phyloP scores from a whole-genome alignment of 2,797 vertebrate species.

The Liasis olivaceus region DNA sequence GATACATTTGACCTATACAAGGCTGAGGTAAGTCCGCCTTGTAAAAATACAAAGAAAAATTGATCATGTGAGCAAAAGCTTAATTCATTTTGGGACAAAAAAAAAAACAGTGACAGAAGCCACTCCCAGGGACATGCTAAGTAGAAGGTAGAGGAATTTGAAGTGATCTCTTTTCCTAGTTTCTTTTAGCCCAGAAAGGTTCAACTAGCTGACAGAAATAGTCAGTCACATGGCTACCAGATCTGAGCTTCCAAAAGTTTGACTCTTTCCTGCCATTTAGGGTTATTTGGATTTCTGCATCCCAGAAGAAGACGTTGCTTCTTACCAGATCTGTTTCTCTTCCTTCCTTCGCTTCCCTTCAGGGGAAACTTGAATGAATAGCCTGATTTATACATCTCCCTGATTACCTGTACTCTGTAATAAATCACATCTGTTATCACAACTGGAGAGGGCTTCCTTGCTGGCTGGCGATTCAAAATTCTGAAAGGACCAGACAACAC shows the following conservation, averaged over 20 bases:
- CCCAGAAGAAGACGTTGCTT: no score
- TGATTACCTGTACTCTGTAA: conserved; percentile 52
- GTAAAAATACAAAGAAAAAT: background rate
- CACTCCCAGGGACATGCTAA: background rate
- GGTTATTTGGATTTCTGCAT: no score
- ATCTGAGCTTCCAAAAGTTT: no score
- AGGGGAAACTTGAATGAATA: background rate
- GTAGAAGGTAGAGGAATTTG: background rate
- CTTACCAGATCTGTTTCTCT: background rate
- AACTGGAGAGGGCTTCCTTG: conserved; percentile 56
- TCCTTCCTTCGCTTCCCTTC: background rate
- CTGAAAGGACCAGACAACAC: conserved; percentile 23
- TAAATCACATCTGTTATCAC: conserved; percentile 64
- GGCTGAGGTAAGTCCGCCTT: background rate
- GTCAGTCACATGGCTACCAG: no score
- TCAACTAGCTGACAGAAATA: background rate
- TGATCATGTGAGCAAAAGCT: background rate
- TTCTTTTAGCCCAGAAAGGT: background rate
- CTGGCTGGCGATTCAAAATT: conserved; percentile 53
- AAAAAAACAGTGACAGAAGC: background rate
- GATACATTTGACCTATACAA: background rate
- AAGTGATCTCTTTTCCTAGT: background rate
- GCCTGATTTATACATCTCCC: conserved; percentile 36
- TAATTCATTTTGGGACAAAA: background rate
- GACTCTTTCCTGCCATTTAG: no score